Conservation (phyloP, 2,113 vertebrate genomes). For the Scytalopus superciliaris region DNA sequence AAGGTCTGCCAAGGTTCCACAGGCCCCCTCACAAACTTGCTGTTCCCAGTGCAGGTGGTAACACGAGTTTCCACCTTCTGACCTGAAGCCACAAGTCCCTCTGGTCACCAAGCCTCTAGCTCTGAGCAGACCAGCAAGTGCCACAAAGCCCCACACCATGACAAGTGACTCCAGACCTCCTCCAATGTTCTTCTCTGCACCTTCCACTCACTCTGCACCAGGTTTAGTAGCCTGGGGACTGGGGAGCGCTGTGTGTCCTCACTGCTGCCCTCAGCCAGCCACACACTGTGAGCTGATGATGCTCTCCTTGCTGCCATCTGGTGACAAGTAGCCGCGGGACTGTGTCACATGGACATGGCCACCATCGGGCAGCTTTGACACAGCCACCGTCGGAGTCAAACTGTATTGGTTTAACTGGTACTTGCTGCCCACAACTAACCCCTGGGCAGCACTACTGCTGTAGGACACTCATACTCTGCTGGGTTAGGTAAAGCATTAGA, state of each 20-base stretch:
- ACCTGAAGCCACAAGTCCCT: not conserved
- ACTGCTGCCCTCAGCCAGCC: not conserved
- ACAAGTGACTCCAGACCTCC: not conserved
- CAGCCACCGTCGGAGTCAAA: not conserved
- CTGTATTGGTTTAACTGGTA: not conserved
- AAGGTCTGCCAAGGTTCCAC: not conserved
- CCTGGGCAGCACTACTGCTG: rapidly evolving
- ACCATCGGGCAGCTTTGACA: not conserved
- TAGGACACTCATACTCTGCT: not conserved
- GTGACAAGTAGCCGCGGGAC: not conserved
- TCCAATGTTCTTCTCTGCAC: not conserved
- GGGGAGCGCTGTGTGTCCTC: rapidly evolving
- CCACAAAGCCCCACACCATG: rapidly evolving
- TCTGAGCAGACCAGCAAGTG: not conserved
- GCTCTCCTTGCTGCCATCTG: slow-evolving; percentile 22
- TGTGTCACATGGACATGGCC: not conserved
- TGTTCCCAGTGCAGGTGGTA: not conserved
- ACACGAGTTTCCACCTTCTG: not conserved
- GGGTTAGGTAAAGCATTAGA: too few relatives aligned
- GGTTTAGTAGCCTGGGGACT: not conserved
- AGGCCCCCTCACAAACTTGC: not conserved
- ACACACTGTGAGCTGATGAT: not conserved
- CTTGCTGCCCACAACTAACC: too few relatives aligned
- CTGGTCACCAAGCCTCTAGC: not conserved
- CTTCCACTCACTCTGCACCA: not conserved